Evolutionary conservation across 2,888 invertebrate genomes (phyloP), one percentile per base, ranked within the genome.

Genomic region (Crocallis elinguaria): DNA sequence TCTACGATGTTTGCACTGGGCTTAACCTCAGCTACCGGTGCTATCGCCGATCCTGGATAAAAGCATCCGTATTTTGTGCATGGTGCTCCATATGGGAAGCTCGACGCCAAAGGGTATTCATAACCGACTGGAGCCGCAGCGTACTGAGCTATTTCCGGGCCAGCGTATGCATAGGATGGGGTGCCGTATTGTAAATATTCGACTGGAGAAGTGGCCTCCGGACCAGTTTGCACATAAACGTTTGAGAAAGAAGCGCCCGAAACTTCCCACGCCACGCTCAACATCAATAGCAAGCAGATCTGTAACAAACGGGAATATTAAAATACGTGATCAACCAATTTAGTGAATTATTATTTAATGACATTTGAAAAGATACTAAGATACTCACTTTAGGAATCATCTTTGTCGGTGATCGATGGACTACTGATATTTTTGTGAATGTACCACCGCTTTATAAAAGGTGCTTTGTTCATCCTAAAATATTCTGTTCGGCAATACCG

Each of bases 401-500:
- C 83, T 83, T 87, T 81, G 77, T 79, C 71, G 80, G 71, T 77
- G 84, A 82, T 83, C 75, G 76, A 68, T 84, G 80, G 81, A 81
- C 79, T 76, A 88, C 88, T 90, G 85, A 82, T 81, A 78, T 76
- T 87, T 86, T 86, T 81, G 76, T 70, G 76, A 75, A 80, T 78
- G 74, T 75, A 69, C 57, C 74, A 67, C 78, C 64, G 75, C 83
- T 89, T 64, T 91, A 84, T 90, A 90, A 86, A 81, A 82, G 81
- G 64, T 67, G 70, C 78, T 81, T 86, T 84, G 83, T 85, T 84
- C 77, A 75, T 73, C 64, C 63, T 79, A 81, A 90, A 85, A 84
- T 88, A 88, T 88, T 76, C 84, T 76, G 78, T 87, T 84, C 85
- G 77, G 86, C 84, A 86, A 89, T 79, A 88, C 86, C 86, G 87